phyloP scores from a whole-genome alignment of 2,888 invertebrate genomes.

The Calameuta pallipes region DNA sequence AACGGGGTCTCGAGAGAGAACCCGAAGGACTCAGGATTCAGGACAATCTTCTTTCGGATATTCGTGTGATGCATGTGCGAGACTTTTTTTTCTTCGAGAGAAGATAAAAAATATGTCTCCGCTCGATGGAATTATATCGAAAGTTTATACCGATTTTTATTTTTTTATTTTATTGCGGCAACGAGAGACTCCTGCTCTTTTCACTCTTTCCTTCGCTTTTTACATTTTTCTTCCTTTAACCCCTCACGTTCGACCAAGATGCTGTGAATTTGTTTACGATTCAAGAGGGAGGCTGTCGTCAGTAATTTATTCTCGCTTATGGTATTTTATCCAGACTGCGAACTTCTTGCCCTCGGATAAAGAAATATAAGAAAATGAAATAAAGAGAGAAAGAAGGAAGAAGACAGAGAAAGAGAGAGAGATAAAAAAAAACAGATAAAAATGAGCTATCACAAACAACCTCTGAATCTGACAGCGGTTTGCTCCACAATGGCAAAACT shows the following conservation, averaged over 20 bases:
- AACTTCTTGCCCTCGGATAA: not conserved
- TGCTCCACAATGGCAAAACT: not conserved
- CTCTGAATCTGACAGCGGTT: not conserved
- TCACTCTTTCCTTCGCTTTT: not conserved
- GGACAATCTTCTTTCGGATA: not conserved
- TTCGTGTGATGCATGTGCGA: not conserved
- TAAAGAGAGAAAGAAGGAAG: not conserved
- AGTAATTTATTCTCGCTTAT: conserved; percentile 18
- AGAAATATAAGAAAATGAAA: not conserved
- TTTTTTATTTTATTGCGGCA: not conserved
- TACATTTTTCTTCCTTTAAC: not conserved
- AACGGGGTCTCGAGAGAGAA: not conserved
- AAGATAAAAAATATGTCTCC: not conserved
- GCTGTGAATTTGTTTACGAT: conserved; percentile 14
- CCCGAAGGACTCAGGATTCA: not conserved
- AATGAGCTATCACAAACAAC: not conserved
- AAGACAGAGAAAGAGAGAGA: not conserved
- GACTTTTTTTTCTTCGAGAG: not conserved
- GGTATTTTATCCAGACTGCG: not conserved
- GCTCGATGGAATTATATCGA: not conserved
- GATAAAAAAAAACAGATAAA: not conserved
- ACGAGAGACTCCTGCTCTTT: not conserved
- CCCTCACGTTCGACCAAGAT: conserved; percentile 2
- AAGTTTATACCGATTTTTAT: not conserved
- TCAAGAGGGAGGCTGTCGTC: conserved; percentile 13